A percentile compares a stretch with the other conserved stretches of the same genome.
These are phyloP conservation scores for Bambusicola thoracicus DNA, from an alignment of 2,113 vertebrate species.

Conservation along the genomic window DNA sequence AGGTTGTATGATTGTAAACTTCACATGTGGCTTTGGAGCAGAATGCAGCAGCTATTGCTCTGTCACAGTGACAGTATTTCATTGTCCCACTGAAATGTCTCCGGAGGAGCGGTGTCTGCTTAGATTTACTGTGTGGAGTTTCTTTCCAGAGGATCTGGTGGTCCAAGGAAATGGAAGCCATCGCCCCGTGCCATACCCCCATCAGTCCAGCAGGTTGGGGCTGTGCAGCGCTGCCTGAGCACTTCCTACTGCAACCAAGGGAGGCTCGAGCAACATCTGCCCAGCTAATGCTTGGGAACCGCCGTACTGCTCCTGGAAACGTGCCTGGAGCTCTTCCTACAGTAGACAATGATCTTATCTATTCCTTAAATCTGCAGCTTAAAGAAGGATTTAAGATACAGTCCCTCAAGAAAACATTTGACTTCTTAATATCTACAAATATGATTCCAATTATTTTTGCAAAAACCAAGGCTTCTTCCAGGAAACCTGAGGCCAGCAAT, in stretches of 20 bases:
- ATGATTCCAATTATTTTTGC: background rate
- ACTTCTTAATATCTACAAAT: background rate
- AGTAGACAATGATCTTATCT: background rate
- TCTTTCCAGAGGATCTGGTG: background rate
- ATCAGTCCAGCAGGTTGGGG: background rate
- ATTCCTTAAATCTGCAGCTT: background rate
- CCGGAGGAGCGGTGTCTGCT: background rate
- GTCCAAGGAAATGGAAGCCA: background rate
- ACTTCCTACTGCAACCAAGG: background rate
- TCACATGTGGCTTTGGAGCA: background rate
- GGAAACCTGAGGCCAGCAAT: background rate
- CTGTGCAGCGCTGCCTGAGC: background rate
- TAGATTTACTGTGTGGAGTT: background rate
- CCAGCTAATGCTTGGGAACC: background rate
- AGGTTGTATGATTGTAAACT: background rate
- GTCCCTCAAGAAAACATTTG: background rate
- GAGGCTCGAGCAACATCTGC: accelerated
- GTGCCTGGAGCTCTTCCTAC: background rate
- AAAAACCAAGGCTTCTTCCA: background rate
- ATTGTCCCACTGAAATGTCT: background rate
- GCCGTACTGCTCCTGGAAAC: background rate
- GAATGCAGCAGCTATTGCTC: background rate
- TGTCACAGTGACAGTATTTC: background rate
- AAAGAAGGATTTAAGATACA: background rate
- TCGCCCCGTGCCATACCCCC: background rate